Evolutionary conservation across 2,113 vertebrate species (phyloP).

Genomic region (Ariopsis seemanni): DNA sequence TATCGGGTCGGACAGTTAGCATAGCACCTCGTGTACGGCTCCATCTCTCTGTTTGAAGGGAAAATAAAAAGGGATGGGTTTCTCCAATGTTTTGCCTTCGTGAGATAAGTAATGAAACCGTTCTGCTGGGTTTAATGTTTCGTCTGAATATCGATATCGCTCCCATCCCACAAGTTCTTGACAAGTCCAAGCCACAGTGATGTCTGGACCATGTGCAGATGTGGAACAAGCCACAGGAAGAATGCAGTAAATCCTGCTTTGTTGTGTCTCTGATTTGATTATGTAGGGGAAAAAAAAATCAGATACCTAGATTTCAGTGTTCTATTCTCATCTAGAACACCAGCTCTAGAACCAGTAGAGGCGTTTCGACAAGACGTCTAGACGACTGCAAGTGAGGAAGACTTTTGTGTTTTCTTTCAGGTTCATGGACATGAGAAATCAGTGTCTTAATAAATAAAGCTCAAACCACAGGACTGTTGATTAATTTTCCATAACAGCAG

Average conservation of each 20-base stretch:
- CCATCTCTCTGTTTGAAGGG: background rate
- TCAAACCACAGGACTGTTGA: background rate
- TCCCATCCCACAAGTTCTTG: background rate
- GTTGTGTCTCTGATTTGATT: background rate
- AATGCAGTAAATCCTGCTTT: background rate
- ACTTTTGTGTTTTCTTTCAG: background rate
- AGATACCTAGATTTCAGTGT: background rate
- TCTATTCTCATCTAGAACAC: no score
- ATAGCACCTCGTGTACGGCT: no score
- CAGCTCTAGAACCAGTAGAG: background rate
- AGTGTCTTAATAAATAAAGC: background rate
- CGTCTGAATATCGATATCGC: background rate
- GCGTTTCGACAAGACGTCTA: background rate
- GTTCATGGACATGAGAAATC: background rate
- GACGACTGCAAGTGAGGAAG: background rate
- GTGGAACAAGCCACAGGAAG: background rate
- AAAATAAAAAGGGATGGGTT: background rate
- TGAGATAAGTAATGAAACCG: background rate
- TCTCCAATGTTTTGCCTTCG: background rate
- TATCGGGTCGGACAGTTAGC: background rate
- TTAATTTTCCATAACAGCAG: background rate
- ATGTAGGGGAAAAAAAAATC: background rate
- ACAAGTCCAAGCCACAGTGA: slow-evolving; percentile 17
- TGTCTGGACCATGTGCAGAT: background rate
- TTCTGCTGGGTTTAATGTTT: background rate